A percentile compares a stretch with the other conserved stretches of the same genome.
These are phyloP conservation scores for Leptopilina clavipes DNA, from an alignment of 1,140 invertebrate genomes.

Conservation along the genomic window DNA sequence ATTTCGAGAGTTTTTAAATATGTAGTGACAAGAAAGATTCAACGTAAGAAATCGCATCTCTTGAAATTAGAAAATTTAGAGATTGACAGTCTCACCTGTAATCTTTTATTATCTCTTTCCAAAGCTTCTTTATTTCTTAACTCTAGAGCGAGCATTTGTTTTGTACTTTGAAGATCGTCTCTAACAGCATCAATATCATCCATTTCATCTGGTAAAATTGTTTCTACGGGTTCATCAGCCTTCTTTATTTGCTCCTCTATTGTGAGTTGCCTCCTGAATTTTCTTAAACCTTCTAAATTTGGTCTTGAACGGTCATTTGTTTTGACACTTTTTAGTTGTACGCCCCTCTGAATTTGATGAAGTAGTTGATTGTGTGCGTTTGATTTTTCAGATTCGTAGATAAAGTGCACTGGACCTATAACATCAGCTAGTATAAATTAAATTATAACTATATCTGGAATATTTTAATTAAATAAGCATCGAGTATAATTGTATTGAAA, in stretches of 20 bases:
- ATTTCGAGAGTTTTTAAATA: not conserved
- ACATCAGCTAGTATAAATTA: not conserved
- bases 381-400: conserved; percentile 90
- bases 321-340: conserved; percentile 84
- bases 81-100: conserved; percentile 73
- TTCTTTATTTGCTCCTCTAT: conserved; percentile 91
- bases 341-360: conserved; percentile 87
- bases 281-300: conserved; percentile 86
- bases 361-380: conserved; percentile 89
- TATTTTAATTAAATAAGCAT: too few species aligned
- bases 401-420: conserved; percentile 80
- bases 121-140: conserved; percentile 89
- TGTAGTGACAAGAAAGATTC: too few species aligned
- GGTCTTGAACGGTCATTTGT: conserved; percentile 92
- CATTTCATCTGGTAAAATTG: conserved; percentile 85
- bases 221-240: conserved; percentile 76
- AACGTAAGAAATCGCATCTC: too few species aligned
- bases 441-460: not conserved
- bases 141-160: conserved; percentile 91
- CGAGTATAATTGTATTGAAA: not conserved
- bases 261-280: conserved; percentile 90
- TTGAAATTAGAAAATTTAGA: too few species aligned
- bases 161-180: conserved; percentile 92
- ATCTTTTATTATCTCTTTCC: conserved; percentile 89
- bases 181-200: conserved; percentile 93